phyloP scores from a whole-genome alignment of 2,113 vertebrate species.

The Archocentrus centrarchus region DNA sequence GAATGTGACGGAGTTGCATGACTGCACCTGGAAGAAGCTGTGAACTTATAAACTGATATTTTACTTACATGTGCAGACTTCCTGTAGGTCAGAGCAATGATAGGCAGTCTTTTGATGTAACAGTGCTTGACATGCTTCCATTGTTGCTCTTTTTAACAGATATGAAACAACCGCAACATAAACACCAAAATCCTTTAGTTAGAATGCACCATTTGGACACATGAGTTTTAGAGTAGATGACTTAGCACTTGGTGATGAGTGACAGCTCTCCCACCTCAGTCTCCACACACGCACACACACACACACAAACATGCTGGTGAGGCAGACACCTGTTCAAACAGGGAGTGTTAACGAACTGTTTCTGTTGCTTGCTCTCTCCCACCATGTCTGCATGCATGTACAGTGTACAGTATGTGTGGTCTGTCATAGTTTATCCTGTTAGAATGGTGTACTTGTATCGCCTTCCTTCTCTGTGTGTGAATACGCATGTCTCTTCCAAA shows the following conservation, averaged over 20 bases:
- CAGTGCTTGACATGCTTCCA: background rate
- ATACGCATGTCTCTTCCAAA: constrained; percentile 54
- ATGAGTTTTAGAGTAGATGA: constrained; percentile 41
- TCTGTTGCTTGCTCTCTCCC: constrained; percentile 19
- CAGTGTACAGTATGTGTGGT: constrained; percentile 54
- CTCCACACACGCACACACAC: background rate
- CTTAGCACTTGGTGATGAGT: constrained; percentile 54
- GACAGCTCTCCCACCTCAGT: constrained; percentile 37
- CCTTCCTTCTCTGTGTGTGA: constrained; percentile 24
- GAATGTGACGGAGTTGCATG: background rate
- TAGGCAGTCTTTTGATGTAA: background rate
- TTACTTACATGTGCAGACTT: background rate
- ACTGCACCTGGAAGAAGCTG: background rate
- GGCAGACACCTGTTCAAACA: constrained; percentile 82
- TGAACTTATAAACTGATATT: background rate
- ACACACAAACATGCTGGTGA: constrained; percentile 46
- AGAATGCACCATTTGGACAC: constrained; percentile 5
- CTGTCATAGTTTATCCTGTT: constrained; percentile 1
- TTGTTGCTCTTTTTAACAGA: background rate
- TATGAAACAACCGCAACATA: constrained; percentile 7
- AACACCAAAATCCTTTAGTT: constrained; percentile 10
- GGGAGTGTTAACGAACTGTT: constrained; percentile 71
- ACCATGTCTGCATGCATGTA: constrained; percentile 21
- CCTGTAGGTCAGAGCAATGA: background rate
- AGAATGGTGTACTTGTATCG: constrained; percentile 23